Percentiles rank a stretch among this genome's conserved stretches.
These are phyloP conservation scores for Hanleya hanleyi DNA, from an alignment of 2,888 invertebrate species.

Conservation along the genomic window DNA sequence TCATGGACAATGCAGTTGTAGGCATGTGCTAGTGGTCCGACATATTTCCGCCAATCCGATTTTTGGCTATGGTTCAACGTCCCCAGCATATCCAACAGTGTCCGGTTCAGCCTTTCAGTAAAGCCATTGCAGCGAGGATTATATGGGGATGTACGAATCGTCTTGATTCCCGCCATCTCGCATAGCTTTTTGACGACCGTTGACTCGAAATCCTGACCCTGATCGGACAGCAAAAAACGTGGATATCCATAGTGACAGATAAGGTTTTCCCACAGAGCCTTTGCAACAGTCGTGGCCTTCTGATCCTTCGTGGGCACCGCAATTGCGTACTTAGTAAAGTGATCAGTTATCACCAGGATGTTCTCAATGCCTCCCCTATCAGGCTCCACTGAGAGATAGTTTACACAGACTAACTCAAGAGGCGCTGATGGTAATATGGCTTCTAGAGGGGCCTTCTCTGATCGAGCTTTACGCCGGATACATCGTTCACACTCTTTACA, in stretches of 20 bases:
- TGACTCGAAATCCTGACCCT: slow-evolving; percentile 32
- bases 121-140: slow-evolving; percentile 21
- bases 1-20: slow-evolving; percentile 31
- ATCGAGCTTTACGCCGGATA: background rate
- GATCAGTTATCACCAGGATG: slow-evolving; percentile 36
- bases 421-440: background rate
- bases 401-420: background rate
- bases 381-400: slow-evolving; percentile 18
- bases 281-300: slow-evolving; percentile 31
- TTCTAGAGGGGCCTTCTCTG: background rate
- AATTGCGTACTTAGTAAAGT: slow-evolving; percentile 32
- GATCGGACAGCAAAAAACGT: slow-evolving; percentile 22
- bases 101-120: slow-evolving; percentile 30
- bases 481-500: background rate
- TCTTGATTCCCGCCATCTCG: slow-evolving; percentile 13
- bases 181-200: slow-evolving; percentile 30
- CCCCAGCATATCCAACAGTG: slow-evolving; percentile 27
- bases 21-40: slow-evolving; percentile 16
- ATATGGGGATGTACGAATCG: slow-evolving; percentile 30
- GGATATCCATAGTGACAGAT: slow-evolving; percentile 35
- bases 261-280: slow-evolving; percentile 25
- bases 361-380: slow-evolving; percentile 25
- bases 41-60: slow-evolving; percentile 21
- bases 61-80: slow-evolving; percentile 23
- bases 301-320: slow-evolving; percentile 33